These are phyloP conservation scores for Neopipo cinnamomea DNA, from an alignment of 2,113 vertebrate species.

Conservation along the genomic window DNA sequence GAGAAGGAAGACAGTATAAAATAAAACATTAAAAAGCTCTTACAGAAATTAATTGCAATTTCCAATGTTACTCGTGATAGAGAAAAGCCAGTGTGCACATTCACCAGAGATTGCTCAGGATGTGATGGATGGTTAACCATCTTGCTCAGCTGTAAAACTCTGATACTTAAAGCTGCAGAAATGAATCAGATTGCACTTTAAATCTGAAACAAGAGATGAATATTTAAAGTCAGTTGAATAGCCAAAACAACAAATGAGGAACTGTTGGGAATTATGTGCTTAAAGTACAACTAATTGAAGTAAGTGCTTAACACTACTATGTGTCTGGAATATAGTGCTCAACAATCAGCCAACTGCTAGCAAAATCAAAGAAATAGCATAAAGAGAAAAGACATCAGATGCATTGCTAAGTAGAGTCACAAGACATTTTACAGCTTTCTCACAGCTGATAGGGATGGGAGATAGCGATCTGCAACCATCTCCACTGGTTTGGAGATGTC, in stretches of 20 bases:
- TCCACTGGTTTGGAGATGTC: neutral
- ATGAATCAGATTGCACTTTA: neutral
- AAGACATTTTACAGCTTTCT: neutral
- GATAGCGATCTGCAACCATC: neutral
- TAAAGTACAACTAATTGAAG: neutral
- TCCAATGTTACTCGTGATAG: neutral
- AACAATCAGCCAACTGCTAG: neutral
- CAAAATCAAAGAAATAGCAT: neutral
- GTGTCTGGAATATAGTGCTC: neutral
- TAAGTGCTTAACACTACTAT: neutral
- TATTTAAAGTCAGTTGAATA: slow-evolving; percentile 2
- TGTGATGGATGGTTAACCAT: neutral
- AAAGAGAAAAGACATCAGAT: neutral
- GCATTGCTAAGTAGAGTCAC: neutral
- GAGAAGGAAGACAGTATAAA: neutral
- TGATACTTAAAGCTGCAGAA: neutral
- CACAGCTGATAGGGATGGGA: neutral
- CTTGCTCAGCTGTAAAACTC: neutral
- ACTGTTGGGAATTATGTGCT: neutral
- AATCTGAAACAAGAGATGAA: neutral
- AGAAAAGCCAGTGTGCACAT: neutral
- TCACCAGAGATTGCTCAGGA: neutral
- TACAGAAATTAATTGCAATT: neutral
- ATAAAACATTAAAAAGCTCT: neutral
- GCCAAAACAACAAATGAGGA: neutral